Evolutionary conservation across 2,797 vertebrate genomes (phyloP), one percentile per base, ranked within the genome.

Genomic region (Esox lucius): DNA sequence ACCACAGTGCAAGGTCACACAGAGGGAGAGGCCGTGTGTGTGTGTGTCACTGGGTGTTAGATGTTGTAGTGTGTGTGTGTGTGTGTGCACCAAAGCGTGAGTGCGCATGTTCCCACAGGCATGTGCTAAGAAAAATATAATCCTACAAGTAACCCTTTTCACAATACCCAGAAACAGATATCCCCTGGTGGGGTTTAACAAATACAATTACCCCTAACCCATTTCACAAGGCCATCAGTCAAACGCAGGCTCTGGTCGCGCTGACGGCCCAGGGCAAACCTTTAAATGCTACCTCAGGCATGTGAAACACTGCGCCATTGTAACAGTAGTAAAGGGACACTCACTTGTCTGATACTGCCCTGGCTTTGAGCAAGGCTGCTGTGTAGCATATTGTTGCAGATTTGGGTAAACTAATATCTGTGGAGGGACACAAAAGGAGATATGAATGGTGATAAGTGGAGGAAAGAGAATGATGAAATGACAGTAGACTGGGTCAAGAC

Each of bases 391-490:
- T 99, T 75, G 98, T 98, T 88, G 98, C 98, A 72, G 98, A 99
- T 95, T 99, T 99, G 85, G 98, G 98, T 95, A 99, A 96, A 87
- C 97, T 99, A 91, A 99, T 99, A 95, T 99, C 98, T 99, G 95
- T 89, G 84, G 86, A 78, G 82, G 92, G 86, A 90, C 87, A 88
- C 15, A n/a, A 83, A 85, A 89, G 88, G 67, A 83, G 73, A 81
- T 13, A 22, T 1, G 24, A 39, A 68, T 26, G 22, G 24, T 39
- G 35, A 39, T 39, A 39, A 39, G 35, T 39, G 35, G 35, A 39
- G 35, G 35, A 39, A 3, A 39, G 39, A 39, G 35, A 7, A 39
- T 35, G 35, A 39, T 62, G 68, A 71, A 26, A 75, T 12, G 72
- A 16, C 56, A 48, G 13, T 13, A 28, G 46, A 31, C 26, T 19